These are phyloP conservation scores for Cetoscarus ocellatus DNA, from an alignment of 2,797 vertebrate species.

Conservation along the genomic window DNA sequence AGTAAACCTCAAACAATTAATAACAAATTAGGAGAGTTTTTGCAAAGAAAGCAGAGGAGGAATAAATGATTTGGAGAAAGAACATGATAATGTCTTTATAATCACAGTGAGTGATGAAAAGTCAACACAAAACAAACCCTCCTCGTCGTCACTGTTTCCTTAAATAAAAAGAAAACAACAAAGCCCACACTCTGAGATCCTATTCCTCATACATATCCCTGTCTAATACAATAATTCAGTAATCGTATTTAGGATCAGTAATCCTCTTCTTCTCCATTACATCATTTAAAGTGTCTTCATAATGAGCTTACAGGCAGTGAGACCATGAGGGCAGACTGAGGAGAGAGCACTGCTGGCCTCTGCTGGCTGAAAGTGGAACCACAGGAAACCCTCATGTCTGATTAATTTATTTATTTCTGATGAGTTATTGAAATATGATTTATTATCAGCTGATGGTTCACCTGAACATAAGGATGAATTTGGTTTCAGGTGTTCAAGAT, in stretches of 20 bases:
- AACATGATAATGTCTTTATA: not conserved
- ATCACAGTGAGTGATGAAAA: not conserved
- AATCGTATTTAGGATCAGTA: not conserved
- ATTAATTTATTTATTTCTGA: too few relatives aligned
- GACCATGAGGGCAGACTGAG: not conserved
- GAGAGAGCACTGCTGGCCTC: slow-evolving; percentile 61
- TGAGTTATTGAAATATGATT: too few relatives aligned
- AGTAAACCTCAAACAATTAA: too few relatives aligned
- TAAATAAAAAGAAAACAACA: not conserved
- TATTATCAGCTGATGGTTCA: too few relatives aligned
- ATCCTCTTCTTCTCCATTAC: not conserved
- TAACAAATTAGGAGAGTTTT: too few relatives aligned
- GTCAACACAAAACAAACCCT: not conserved
- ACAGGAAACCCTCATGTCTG: not conserved
- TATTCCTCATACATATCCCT: not conserved
- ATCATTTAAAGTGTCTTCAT: not conserved
- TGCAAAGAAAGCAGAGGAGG: too few relatives aligned
- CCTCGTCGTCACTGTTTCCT: not conserved
- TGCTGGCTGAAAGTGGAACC: slow-evolving; percentile 47
- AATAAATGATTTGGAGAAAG: too few relatives aligned
- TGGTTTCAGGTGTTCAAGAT: too few relatives aligned
- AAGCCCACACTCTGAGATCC: not conserved
- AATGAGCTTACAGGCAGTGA: not conserved
- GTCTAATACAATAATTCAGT: not conserved
- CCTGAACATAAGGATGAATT: too few relatives aligned